Conservation (phyloP, 2,113 vertebrate genomes). For the Elachura formosa region DNA sequence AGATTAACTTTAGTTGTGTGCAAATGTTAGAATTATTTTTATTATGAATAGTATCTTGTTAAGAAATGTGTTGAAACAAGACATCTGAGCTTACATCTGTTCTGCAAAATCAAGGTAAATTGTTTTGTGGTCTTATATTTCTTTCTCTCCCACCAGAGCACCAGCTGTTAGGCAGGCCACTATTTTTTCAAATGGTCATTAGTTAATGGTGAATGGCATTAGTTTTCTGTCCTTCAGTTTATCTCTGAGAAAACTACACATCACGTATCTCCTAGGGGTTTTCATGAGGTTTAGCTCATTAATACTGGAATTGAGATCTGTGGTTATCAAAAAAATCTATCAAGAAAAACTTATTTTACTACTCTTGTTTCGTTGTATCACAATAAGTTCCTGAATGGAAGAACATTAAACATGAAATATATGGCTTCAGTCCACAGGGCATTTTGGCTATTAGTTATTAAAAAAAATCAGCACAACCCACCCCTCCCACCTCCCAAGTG, state of each 20-base stretch:
- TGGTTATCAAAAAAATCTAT: neutral
- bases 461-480: neutral
- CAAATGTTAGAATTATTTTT: neutral
- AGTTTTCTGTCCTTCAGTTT: neutral
- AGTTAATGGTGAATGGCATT: neutral
- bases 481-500: fast-evolving
- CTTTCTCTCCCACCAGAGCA: neutral
- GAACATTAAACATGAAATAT: neutral
- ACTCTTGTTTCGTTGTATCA: neutral
- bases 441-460: neutral
- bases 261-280: neutral
- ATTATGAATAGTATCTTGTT: neutral
- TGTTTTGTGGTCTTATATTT: neutral
- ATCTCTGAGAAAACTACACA: neutral
- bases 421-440: neutral
- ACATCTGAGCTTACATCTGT: neutral
- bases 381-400: neutral
- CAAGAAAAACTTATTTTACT: neutral
- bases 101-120: neutral
- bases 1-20: neutral
- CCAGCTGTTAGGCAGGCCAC: neutral
- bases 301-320: neutral
- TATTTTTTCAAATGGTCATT: neutral
- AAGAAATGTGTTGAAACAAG: neutral
- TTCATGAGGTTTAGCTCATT: neutral